Percentiles rank a stretch among this genome's conserved stretches.
Conservation (phyloP, 35 echinoderm and acorn worm species). For the Apostichopus japonicus region DNA sequence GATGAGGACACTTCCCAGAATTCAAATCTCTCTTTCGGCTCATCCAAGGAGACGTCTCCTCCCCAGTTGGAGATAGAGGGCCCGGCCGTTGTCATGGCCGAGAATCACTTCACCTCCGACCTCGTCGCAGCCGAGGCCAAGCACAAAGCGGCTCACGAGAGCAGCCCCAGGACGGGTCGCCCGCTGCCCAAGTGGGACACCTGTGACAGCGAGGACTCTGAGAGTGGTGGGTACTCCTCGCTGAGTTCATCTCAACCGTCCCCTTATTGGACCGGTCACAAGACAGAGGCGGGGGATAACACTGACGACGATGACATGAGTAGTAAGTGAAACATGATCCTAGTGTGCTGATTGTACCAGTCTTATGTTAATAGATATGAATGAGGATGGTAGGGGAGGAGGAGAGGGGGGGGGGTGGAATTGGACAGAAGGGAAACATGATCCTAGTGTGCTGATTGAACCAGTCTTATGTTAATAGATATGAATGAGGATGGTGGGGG, state of each 20-base stretch:
- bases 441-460: no score
- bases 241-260: conserved; percentile 34
- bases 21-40: conserved; percentile 61
- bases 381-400: no score
- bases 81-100: not conserved
- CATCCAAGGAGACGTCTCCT: conserved; percentile 49
- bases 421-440: no score
- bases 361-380: no score
- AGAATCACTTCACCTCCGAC: conserved; percentile 22
- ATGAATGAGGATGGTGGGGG: no score
- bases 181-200: conserved; percentile 59
- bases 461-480: no score
- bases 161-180: conserved; percentile 11
- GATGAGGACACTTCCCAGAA: conserved; percentile 65
- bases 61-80: not conserved
- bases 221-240: conserved; percentile 46
- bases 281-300: not conserved
- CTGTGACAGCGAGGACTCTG: conserved; percentile 57
- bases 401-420: no score
- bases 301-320: conserved; percentile 41
- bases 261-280: conserved; percentile 49
- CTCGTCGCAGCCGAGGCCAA: conserved; percentile 8
- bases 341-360: no score
- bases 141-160: conserved; percentile 32
- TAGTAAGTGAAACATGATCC: not conserved